A percentile compares a stretch with the other conserved stretches of the same genome.
These are phyloP conservation scores for Magallana angulata DNA, from an alignment of 1,140 invertebrate genomes.

Conservation along the genomic window DNA sequence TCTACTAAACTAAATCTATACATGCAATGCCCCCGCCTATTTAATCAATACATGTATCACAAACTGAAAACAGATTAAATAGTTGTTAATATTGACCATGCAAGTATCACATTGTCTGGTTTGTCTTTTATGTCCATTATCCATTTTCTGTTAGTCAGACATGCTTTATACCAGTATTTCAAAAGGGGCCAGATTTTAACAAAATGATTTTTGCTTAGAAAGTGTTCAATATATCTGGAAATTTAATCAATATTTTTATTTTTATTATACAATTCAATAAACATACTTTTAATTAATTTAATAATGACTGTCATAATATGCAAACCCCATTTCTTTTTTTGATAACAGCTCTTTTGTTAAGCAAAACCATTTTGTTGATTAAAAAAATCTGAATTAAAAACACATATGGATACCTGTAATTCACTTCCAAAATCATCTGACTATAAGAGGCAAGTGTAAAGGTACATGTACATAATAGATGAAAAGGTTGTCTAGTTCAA, in stretches of 20 bases:
- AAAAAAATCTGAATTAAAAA: neutral
- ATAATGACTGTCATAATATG: too few relatives aligned
- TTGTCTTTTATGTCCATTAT: too few relatives aligned
- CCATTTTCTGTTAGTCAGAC: neutral
- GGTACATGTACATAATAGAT: neutral
- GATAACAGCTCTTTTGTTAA: slow-evolving; percentile 18
- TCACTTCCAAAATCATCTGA: slow-evolving; percentile 41
- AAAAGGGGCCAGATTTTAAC: too few relatives aligned
- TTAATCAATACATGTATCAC: neutral
- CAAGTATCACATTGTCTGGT: too few relatives aligned
- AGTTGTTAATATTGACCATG: too few relatives aligned
- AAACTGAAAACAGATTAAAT: neutral
- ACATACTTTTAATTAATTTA: too few relatives aligned
- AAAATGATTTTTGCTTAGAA: too few relatives aligned
- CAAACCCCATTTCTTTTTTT: neutral
- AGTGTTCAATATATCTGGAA: too few relatives aligned
- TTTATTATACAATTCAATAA: too few relatives aligned
- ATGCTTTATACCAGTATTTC: neutral
- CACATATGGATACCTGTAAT: slow-evolving; percentile 27
- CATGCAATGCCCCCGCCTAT: neutral
- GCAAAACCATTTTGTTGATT: neutral
- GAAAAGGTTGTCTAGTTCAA: too few relatives aligned
- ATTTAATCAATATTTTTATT: too few relatives aligned
- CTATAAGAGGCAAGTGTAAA: slow-evolving; percentile 21
- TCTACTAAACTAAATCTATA: neutral